These are phyloP conservation scores for Helleia helle DNA, from an alignment of 2,888 invertebrate genomes.

Conservation along the genomic window DNA sequence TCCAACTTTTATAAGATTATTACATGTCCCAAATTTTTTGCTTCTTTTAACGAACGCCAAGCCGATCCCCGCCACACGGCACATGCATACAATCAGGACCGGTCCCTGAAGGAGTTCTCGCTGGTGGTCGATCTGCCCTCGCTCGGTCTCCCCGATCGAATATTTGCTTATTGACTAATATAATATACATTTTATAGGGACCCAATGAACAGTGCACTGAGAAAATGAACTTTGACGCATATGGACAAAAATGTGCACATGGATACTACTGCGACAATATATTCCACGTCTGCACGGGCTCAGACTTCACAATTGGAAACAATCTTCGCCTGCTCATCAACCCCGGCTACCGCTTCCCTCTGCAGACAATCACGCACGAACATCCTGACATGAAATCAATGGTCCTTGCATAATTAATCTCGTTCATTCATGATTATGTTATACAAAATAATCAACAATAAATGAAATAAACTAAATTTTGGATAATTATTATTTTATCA, in stretches of 20 bases:
- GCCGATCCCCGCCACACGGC: too few relatives aligned
- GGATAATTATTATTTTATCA: too few relatives aligned
- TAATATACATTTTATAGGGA: constrained; percentile 39
- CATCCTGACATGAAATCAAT: constrained; percentile 13
- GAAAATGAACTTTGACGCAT: constrained; percentile 42
- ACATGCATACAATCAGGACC: too few relatives aligned
- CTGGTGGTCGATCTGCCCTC: too few relatives aligned
- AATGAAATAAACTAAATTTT: neutral
- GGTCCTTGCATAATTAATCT: constrained; percentile 17
- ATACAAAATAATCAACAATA: neutral
- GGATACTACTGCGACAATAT: constrained; percentile 47
- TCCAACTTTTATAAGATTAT: too few relatives aligned
- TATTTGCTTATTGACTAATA: too few relatives aligned
- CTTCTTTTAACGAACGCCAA: too few relatives aligned
- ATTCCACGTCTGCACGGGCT: constrained; percentile 42
- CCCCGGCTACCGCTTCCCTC: constrained; percentile 32
- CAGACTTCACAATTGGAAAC: constrained; percentile 34
- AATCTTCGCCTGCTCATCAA: constrained; percentile 33
- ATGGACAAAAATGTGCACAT: constrained; percentile 47
- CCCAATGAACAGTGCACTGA: constrained; percentile 54
- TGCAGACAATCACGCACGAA: constrained; percentile 18
- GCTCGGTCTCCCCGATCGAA: too few relatives aligned
- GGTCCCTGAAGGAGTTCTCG: too few relatives aligned
- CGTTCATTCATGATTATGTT: neutral
- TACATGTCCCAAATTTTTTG: too few relatives aligned